A percentile compares a stretch with the other conserved stretches of the same genome.
Evolutionary conservation across 1,140 invertebrate species (phyloP).

Genomic region (Danaus melanippus): DNA sequence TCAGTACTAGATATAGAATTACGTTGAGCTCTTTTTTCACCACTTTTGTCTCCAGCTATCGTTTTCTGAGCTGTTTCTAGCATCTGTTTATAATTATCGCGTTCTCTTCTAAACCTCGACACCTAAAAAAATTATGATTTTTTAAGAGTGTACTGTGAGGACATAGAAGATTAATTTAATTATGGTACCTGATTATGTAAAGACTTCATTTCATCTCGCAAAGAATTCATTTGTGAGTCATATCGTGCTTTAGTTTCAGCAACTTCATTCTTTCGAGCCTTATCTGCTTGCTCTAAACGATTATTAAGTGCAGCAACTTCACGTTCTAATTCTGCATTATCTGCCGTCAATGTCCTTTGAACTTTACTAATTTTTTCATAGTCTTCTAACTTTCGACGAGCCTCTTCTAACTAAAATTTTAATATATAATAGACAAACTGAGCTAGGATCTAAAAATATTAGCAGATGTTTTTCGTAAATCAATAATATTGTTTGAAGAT

Average conservation of each 20-base stretch:
- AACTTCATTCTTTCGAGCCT: constrained; percentile 86
- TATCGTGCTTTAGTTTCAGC: constrained; percentile 90
- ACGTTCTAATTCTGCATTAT: constrained; percentile 80
- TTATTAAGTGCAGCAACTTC: constrained; percentile 82
- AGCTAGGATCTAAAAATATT: too few species aligned
- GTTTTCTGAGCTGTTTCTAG: constrained; percentile 88
- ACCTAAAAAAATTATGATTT: constrained; percentile 39
- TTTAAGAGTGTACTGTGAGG: background rate
- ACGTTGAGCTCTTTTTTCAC: constrained; percentile 53
- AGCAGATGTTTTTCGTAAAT: too few species aligned
- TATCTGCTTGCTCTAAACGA: constrained; percentile 83
- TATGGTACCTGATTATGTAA: constrained; percentile 82
- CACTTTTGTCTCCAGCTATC: constrained; percentile 81
- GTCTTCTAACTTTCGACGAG: constrained; percentile 86
- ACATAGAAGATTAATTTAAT: background rate
- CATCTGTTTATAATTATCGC: constrained; percentile 93
- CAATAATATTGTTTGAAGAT: too few species aligned
- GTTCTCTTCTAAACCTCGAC: constrained; percentile 87
- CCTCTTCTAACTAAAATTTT: constrained; percentile 80
- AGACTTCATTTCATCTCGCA: constrained; percentile 88
- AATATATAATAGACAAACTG: too few species aligned
- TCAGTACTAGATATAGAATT: constrained; percentile 72
- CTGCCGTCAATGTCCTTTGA: constrained; percentile 82
- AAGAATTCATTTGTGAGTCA: constrained; percentile 87
- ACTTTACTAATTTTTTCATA: constrained; percentile 88